phyloP scores from a whole-genome alignment of 2,888 invertebrate species.

The Entomobrya proxima region DNA sequence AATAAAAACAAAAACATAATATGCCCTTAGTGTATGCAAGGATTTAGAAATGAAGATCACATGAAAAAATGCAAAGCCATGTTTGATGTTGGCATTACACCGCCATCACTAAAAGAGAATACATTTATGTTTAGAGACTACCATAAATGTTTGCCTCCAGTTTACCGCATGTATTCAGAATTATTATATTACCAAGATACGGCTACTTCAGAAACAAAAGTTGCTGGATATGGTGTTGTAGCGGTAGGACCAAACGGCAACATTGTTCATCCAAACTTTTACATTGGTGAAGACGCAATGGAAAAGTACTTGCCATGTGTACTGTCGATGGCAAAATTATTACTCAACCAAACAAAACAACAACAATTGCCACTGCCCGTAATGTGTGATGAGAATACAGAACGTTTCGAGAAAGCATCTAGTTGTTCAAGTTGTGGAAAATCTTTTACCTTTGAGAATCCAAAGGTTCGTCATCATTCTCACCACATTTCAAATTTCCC shows the following conservation, averaged over 20 bases:
- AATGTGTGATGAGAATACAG: background rate
- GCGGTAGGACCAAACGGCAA: background rate
- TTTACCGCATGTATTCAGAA: background rate
- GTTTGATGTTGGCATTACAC: background rate
- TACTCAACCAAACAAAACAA: background rate
- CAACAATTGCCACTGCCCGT: background rate
- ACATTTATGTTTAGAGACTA: background rate
- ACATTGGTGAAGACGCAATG: background rate
- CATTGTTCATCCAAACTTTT: background rate
- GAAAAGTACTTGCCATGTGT: background rate
- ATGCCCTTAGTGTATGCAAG: background rate
- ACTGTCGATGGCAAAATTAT: background rate
- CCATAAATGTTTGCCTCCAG: background rate
- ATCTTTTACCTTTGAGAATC: background rate
- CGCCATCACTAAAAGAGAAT: background rate
- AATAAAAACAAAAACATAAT: background rate
- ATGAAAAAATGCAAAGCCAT: background rate
- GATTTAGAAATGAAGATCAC: background rate
- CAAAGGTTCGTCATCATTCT: background rate
- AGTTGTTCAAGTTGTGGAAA: background rate
- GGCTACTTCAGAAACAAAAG: background rate
- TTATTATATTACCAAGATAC: background rate
- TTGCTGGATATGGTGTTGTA: background rate
- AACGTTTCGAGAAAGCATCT: background rate
- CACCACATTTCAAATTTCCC: background rate